phyloP scores from a whole-genome alignment of 1,140 invertebrate genomes.

The Eciton burchellii region DNA sequence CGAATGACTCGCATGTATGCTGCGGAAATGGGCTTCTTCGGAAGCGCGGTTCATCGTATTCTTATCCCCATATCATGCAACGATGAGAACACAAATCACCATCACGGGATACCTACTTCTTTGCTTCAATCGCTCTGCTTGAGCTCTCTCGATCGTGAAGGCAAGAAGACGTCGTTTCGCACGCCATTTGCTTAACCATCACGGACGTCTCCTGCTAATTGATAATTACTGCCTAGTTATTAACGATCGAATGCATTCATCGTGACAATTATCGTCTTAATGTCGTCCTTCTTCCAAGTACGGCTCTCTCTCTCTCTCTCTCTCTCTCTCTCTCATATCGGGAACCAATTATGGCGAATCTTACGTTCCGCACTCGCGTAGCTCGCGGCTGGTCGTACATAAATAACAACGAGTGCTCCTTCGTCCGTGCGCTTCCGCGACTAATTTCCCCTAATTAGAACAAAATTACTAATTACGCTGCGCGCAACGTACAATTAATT shows the following conservation, averaged over 20 bases:
- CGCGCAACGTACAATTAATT: slow-evolving; percentile 63
- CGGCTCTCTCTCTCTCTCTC: no score
- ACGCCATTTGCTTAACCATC: background rate
- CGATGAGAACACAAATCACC: no score
- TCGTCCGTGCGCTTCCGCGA: slow-evolving; percentile 20
- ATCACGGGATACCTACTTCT: background rate
- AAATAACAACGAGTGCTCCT: slow-evolving; percentile 30
- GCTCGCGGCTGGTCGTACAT: slow-evolving; percentile 15
- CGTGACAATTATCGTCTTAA: slow-evolving; percentile 33
- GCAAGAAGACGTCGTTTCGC: background rate
- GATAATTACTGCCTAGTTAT: background rate
- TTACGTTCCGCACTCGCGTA: slow-evolving; percentile 27
- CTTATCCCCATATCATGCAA: no score
- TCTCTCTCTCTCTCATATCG: no score
- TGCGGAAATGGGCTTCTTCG: background rate
- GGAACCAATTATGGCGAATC: slow-evolving; percentile 47
- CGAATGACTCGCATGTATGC: background rate
- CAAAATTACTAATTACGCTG: slow-evolving; percentile 71
- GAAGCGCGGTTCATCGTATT: background rate
- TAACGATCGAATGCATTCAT: background rate
- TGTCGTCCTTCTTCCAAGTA: background rate
- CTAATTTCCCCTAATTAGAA: slow-evolving; percentile 70
- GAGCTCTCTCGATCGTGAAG: background rate
- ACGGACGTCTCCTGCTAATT: background rate
- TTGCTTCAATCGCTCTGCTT: background rate